Conservation (phyloP, 1,140 invertebrate species). For the Conus ventricosus region DNA sequence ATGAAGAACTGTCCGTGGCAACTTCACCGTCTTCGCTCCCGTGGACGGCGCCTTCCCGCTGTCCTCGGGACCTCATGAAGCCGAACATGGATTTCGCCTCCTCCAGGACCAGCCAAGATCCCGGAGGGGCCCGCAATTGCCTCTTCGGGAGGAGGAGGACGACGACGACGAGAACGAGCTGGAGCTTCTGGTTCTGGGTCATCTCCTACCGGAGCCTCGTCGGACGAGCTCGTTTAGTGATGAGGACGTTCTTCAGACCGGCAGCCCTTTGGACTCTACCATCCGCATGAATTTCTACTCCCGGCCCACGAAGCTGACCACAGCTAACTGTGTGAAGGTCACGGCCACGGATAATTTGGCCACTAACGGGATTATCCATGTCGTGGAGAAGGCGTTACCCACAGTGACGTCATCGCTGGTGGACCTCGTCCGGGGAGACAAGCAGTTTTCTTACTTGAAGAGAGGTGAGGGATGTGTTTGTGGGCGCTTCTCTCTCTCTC, state of each 20-base stretch:
- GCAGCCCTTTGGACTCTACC: constrained; percentile 77
- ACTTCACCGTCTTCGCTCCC: constrained; percentile 64
- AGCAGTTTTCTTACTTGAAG: constrained; percentile 77
- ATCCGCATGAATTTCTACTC: constrained; percentile 79
- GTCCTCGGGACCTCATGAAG: too few relatives aligned
- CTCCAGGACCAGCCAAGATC: constrained; percentile 13
- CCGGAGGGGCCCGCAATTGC: background rate
- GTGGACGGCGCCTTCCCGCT: constrained; percentile 52
- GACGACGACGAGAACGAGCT: constrained; percentile 44
- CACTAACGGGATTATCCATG: constrained; percentile 78
- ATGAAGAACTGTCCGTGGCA: constrained; percentile 45
- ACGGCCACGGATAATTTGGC: constrained; percentile 79
- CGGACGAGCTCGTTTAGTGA: constrained; percentile 70
- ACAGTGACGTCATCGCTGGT: constrained; percentile 75
- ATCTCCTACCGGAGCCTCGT: constrained; percentile 70
- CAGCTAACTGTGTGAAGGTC: constrained; percentile 81
- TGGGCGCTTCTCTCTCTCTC: too few relatives aligned
- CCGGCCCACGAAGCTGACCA: constrained; percentile 74
- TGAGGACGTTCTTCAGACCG: constrained; percentile 74
- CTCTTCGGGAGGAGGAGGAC: background rate
- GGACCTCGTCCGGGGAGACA: constrained; percentile 75
- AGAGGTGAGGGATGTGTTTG: constrained; percentile 55
- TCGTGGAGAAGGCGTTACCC: constrained; percentile 76
- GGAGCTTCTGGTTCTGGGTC: constrained; percentile 65
- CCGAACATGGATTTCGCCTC: background rate